Conservation (phyloP, 2,113 vertebrate genomes). For the Vicugna pacos region DNA sequence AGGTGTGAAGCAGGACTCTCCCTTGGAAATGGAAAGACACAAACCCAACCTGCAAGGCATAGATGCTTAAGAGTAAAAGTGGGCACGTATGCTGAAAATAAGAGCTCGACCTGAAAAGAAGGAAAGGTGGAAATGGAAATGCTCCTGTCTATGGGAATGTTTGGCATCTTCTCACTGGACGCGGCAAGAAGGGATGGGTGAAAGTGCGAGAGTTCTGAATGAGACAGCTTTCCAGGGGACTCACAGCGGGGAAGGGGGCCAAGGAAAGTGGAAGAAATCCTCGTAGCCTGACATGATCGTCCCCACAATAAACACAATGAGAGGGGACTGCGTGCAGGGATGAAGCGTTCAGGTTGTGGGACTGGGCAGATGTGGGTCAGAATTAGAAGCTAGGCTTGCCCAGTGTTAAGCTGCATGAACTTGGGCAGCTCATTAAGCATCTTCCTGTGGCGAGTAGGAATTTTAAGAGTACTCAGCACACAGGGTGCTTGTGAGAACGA, state of each 20-base stretch:
- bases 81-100: not conserved
- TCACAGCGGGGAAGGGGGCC: not conserved
- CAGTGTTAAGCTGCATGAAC: not conserved
- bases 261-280: not conserved
- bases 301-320: not conserved
- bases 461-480: not conserved
- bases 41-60: not conserved
- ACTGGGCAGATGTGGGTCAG: fast-evolving
- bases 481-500: not conserved
- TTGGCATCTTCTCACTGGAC: not conserved
- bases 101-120: not conserved
- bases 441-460: not conserved
- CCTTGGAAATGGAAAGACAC: not conserved
- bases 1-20: not conserved
- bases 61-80: not conserved
- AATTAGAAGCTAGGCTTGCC: not conserved
- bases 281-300: no score
- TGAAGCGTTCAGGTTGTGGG: no score
- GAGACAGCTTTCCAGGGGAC: no score
- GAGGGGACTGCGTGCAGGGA: fast-evolving
- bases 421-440: not conserved
- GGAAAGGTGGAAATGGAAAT: not conserved
- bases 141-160: not conserved
- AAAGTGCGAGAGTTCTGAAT: not conserved
- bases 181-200: not conserved